Base-by-base conservation (phyloP, 53 echinoderm and acorn worm genomes). In the Luidia sarsii region DNA sequence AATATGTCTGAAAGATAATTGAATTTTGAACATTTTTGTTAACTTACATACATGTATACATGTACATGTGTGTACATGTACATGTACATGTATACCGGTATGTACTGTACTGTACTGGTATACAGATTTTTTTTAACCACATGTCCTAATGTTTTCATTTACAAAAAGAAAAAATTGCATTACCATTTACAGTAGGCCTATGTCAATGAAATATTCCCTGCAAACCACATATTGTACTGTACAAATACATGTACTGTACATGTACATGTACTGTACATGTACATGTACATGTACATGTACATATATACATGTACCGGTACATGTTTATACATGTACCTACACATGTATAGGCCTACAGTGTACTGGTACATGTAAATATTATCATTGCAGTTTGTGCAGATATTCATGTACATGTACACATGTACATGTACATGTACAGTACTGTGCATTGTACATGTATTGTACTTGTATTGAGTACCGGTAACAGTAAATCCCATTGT, bases 291-390 rank as follows among this genome's bases (percentile, higher is more conserved):
- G n/a, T n/a, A n/a, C n/a, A n/a, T n/a, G n/a, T n/a, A 35, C 43
- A 31, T 68, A 68, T 25, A 41, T 68, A 39, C 30, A 41, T 25
- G 25, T 68, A 41, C 19, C 37, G 21, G 39, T 68, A 15, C n/a
- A n/a, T 38, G 41, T 41, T 18, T 39, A 68, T 68, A 45, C 41
- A 68, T 25, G 41, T 68, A 25, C 41, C n/a, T 41, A 39, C 41
- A 20, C 16, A 37, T 39, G 7, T 35, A 39, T 8, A 54, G 20
- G 10, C 55, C 11, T n/a, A n/a, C n/a, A n/a, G n/a, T n/a, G n/a
- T n/a, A n/a, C n/a, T n/a, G n/a, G n/a, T n/a, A n/a, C n/a, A 6
- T 15, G 6, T 14, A 54, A 15, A 54, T 54, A 14, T 9, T 54
- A 39, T 37, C 22, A 33, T 28, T 27, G 65, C 9, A 27, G 5